Evolutionary conservation across 2,113 vertebrate species (phyloP).

Genomic region (Aviceda subcristata): DNA sequence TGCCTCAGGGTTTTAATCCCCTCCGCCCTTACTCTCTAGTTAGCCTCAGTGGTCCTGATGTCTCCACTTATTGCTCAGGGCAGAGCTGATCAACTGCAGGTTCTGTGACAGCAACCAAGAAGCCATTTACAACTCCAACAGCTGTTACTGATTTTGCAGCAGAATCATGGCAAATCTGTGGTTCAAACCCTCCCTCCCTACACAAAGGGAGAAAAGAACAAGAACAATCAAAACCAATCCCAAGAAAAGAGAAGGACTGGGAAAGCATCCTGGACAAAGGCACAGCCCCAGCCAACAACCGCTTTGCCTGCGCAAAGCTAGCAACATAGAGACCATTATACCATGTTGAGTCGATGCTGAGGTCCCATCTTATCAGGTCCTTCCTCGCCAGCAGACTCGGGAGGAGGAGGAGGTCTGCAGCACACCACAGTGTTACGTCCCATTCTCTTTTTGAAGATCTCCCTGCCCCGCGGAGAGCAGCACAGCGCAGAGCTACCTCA

Average conservation of each 20-base stretch:
- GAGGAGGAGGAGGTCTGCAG: not conserved
- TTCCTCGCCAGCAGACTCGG: not conserved
- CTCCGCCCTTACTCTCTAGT: not conserved
- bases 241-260: not conserved
- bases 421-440: fast-evolving
- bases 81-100: slow-evolving; percentile 49
- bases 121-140: slow-evolving; percentile 15
- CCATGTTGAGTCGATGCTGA: not conserved
- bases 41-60: not conserved
- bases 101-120: slow-evolving; percentile 17
- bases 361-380: not conserved
- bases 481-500: not conserved
- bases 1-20: not conserved
- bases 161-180: not conserved
- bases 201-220: not conserved
- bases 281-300: not conserved
- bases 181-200: not conserved
- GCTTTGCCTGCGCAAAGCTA: not conserved
- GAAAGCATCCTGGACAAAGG: not conserved
- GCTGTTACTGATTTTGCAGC: slow-evolving; percentile 44
- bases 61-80: slow-evolving; percentile 10
- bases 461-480: not conserved
- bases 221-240: not conserved
- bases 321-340: fast-evolving
- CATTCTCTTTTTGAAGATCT: not conserved